Evolutionary conservation across 2,888 invertebrate species (phyloP).

Genomic region (Nomada ruficornis): DNA sequence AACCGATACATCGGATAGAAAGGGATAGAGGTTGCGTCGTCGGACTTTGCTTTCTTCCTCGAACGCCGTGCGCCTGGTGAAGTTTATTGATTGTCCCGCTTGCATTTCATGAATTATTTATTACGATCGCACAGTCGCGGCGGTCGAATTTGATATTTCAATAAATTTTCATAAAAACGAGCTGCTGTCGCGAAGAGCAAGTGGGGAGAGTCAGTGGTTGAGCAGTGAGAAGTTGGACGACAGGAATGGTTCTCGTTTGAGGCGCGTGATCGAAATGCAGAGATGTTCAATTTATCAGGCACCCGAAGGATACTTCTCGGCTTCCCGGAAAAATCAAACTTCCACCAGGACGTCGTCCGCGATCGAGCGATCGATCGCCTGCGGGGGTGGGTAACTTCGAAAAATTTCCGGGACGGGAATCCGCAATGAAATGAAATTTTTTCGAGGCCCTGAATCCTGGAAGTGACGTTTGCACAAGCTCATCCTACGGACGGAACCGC

Average conservation of each 20-base stretch:
- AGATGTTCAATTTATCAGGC: slow-evolving; percentile 33
- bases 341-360: not conserved
- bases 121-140: slow-evolving; percentile 27
- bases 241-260: not conserved
- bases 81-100: slow-evolving; percentile 49
- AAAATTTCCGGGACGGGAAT: slow-evolving; percentile 5
- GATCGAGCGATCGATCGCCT: slow-evolving; percentile 3
- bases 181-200: slow-evolving; percentile 2
- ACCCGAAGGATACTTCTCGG: not conserved
- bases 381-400: not conserved
- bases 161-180: slow-evolving; percentile 57
- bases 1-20: not conserved
- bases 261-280: slow-evolving; percentile 48
- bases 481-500: not conserved
- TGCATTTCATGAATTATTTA: slow-evolving; percentile 53
- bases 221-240: no score
- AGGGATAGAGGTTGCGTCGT: not conserved
- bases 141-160: slow-evolving; percentile 53
- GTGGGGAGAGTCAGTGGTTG: not conserved
- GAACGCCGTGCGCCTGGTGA: slow-evolving; percentile 17
- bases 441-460: not conserved
- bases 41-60: slow-evolving; percentile 1
- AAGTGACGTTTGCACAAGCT: not conserved
- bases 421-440: slow-evolving; percentile 14
- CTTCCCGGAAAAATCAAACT: slow-evolving; percentile 15